A percentile compares a stretch with the other conserved stretches of the same genome.
These are phyloP conservation scores for Pontoporia blainvillei DNA, from an alignment of 2,113 vertebrate species.

Conservation along the genomic window DNA sequence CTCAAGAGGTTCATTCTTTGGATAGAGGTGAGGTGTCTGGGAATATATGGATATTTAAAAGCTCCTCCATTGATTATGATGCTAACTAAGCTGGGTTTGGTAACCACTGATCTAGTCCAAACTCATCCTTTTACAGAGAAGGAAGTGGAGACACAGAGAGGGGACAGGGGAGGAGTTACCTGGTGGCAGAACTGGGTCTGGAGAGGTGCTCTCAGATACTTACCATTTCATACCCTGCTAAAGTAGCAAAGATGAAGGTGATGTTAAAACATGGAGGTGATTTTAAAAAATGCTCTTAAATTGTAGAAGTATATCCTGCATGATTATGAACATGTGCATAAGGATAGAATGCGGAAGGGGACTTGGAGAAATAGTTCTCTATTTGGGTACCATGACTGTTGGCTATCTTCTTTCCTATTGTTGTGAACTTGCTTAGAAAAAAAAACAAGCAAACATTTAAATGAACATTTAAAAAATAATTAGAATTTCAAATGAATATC, in stretches of 20 bases:
- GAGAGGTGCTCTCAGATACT: background rate
- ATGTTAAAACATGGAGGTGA: background rate
- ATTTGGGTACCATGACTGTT: background rate
- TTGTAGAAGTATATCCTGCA: background rate
- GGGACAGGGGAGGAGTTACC: background rate
- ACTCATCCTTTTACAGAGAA: background rate
- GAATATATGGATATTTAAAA: background rate
- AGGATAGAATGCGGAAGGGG: background rate
- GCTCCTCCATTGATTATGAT: background rate
- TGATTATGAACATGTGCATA: background rate
- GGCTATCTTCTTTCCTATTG: background rate
- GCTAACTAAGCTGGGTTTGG: background rate
- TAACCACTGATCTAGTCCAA: background rate
- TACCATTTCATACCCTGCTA: background rate
- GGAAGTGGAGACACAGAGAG: background rate
- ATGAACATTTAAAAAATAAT: background rate
- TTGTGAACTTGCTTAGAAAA: background rate
- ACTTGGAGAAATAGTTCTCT: background rate
- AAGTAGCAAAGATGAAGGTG: background rate
- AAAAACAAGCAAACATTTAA: background rate
- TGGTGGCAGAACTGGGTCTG: background rate
- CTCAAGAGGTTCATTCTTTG: background rate
- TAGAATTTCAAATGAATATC: background rate
- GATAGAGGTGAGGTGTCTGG: background rate
- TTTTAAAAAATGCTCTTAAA: background rate